Base-by-base conservation (phyloP, 2,113 vertebrate genomes). In the Gila orcuttii region DNA sequence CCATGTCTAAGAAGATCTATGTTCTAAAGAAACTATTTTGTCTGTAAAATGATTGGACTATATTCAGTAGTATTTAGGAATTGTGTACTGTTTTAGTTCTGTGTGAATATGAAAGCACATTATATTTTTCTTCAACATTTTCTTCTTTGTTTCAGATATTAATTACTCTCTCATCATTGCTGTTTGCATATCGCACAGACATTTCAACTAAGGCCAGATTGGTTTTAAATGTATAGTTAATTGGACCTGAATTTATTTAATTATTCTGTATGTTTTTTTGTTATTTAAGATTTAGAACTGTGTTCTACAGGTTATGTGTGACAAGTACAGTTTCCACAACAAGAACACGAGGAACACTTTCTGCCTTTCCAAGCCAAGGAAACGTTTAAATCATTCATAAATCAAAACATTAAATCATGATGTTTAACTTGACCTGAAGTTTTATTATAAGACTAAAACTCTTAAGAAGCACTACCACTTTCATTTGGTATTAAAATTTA, bases 21-120 rank as follows among this genome's bases (percentile, higher is more conserved):
- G 39, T 81, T 25, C 60, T 31, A 68, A 36, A 83, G 68, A 83
- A 83, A 73, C 47, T 83, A 83, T 79, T 84, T 69, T 84, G 36
- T 84, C 71, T 68, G 52, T 81, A 79, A 83, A 86, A 83, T 79
- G 57, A 85, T 79, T 79, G 42, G 21, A 82, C 25, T 73, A 85
- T 87, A 82, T 87, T 68, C 62, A 60, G 50, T 57, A 69, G 47
- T 39, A 42, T 25, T 68, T 69, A 66, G 79, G 6, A 66, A 69
- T 45, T 83, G 68, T 74, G 64, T 78, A 71, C 74, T 75, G 57
- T 77, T 83, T 83, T 50, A 82, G 50, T 60, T 87, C 52, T 82
- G 68, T 83, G 77, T 79, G n/a, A 69, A 66, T 83, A 33, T 74
- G 45, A 42, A 74, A 73, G 50, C 81, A 31, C 77, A 77, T 57